Conservation (phyloP, 2,888 invertebrate genomes). For the Callimorpha dominula region DNA sequence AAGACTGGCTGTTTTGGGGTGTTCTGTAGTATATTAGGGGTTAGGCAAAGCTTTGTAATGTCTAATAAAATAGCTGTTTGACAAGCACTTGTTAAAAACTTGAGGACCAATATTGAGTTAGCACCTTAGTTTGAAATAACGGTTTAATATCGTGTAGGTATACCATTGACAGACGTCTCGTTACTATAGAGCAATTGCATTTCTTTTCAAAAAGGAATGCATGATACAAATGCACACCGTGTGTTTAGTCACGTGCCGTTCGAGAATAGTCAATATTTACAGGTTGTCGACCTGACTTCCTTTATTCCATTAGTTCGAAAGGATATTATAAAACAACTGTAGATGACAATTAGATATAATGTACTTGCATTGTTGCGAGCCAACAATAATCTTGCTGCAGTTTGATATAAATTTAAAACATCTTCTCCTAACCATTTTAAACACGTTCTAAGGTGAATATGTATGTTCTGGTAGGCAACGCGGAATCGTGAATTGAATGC, state of each 20-base stretch:
- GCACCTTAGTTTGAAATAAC: constrained; percentile 4
- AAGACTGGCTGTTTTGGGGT: not conserved
- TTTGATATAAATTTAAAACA: constrained; percentile 20
- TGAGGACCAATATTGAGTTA: constrained; percentile 23
- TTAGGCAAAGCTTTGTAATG: not conserved
- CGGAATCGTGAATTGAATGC: constrained; percentile 59
- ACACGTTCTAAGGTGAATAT: constrained; percentile 40
- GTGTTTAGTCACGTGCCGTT: constrained; percentile 72
- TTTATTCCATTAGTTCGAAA: constrained; percentile 56
- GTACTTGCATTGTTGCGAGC: constrained; percentile 3
- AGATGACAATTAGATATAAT: constrained; percentile 31
- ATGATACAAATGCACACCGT: constrained; percentile 57
- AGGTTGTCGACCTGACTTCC: constrained; percentile 75
- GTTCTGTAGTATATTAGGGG: not conserved
- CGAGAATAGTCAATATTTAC: constrained; percentile 80
- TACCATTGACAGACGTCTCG: not conserved
- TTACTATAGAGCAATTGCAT: constrained; percentile 18
- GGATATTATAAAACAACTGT: constrained; percentile 57
- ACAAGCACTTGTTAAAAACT: constrained; percentile 15
- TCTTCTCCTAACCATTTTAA: constrained; percentile 29
- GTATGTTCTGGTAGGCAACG: constrained; percentile 46
- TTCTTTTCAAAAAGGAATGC: constrained; percentile 52
- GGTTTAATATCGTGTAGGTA: not conserved
- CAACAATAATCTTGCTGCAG: not conserved
- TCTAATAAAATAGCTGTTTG: not conserved